Percentiles rank a stretch among this genome's conserved stretches.
phyloP scores from a whole-genome alignment of 1,140 invertebrate species.

The Cecropterus lyciades region DNA sequence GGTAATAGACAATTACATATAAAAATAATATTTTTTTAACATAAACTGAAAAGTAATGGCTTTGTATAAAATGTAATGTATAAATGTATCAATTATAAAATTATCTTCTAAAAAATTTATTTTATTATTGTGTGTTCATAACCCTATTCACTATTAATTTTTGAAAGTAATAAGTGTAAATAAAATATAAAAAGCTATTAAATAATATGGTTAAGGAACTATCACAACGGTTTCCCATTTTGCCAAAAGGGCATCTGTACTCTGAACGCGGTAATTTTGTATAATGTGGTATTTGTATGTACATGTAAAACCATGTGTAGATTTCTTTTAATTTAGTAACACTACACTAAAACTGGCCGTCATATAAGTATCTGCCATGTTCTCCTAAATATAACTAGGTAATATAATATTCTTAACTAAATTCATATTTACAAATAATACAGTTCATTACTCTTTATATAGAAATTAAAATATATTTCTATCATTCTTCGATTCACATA shows the following conservation, averaged over 20 bases:
- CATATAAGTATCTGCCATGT: slow-evolving; percentile 85
- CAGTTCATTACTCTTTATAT: slow-evolving; percentile 82
- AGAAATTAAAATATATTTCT: slow-evolving; percentile 84
- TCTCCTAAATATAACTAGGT: slow-evolving; percentile 82
- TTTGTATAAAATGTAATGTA: too few relatives aligned
- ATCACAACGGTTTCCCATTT: slow-evolving; percentile 17
- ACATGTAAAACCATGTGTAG: slow-evolving; percentile 85
- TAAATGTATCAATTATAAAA: too few relatives aligned
- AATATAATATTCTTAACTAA: slow-evolving; percentile 85
- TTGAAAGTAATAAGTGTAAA: too few relatives aligned
- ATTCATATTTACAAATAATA: slow-evolving; percentile 85
- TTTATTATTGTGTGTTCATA: too few relatives aligned
- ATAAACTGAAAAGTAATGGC: too few relatives aligned
- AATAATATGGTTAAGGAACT: slow-evolving; percentile 29
- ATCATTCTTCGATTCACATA: slow-evolving; percentile 84
- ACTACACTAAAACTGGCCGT: slow-evolving; percentile 85
- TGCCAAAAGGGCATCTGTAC: slow-evolving; percentile 48
- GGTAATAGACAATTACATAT: too few relatives aligned
- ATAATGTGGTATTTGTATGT: slow-evolving; percentile 72
- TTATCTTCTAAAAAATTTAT: too few relatives aligned
- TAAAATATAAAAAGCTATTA: slow-evolving; percentile 11
- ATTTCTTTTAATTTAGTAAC: slow-evolving; percentile 85
- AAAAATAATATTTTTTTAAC: too few relatives aligned
- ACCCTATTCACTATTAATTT: too few relatives aligned
- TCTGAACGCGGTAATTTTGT: slow-evolving; percentile 60